Conservation (phyloP, 2,888 invertebrate species). For the Dyspetes luteomarginatus region DNA sequence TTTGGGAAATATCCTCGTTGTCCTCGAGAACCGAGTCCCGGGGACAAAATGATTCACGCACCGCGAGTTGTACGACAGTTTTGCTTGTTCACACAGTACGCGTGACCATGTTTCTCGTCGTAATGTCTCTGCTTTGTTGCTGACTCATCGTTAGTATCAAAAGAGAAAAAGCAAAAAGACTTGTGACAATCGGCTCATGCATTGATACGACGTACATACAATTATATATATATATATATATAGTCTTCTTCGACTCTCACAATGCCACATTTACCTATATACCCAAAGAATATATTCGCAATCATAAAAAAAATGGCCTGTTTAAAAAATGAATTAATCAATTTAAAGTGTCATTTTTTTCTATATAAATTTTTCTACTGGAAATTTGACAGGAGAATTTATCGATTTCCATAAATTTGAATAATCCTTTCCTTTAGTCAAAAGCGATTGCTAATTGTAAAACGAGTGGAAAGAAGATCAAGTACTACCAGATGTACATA, state of each 20-base stretch:
- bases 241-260: conserved; percentile 32
- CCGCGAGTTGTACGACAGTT: conserved; percentile 65
- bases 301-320: conserved; percentile 4
- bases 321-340: no score
- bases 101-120: conserved; percentile 27
- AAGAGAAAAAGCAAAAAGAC: conserved; percentile 56
- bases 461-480: not conserved
- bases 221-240: conserved; percentile 14
- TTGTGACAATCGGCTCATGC: conserved; percentile 62
- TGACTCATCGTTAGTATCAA: conserved; percentile 62
- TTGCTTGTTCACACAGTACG: conserved; percentile 29
- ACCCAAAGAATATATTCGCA: conserved; percentile 13
- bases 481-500: not conserved
- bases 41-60: conserved; percentile 69
- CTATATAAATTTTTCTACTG: no score
- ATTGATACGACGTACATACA: conserved; percentile 39
- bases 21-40: conserved; percentile 66
- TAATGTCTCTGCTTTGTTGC: conserved; percentile 40
- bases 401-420: no score
- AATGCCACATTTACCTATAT: conserved; percentile 13
- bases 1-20: conserved; percentile 56
- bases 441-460: no score
- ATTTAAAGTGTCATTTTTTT: not conserved
- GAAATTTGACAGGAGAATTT: no score
- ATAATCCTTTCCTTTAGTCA: no score